A percentile compares a stretch with the other conserved stretches of the same genome.
phyloP scores from a whole-genome alignment of 2,113 vertebrate genomes.

The Climacteris rufus region DNA sequence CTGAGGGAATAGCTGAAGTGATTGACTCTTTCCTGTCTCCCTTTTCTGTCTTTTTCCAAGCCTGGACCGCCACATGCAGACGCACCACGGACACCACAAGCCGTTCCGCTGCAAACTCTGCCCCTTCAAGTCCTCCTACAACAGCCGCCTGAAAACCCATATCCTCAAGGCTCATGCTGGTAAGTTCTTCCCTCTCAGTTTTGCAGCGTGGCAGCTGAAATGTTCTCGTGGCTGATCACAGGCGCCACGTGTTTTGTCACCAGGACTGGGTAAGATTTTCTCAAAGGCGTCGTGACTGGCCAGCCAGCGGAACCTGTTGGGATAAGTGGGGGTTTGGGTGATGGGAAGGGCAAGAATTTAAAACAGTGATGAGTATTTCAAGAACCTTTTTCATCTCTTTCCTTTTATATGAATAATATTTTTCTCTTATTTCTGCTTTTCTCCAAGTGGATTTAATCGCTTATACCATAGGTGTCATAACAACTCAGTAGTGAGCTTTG shows the following conservation, averaged over 20 bases:
- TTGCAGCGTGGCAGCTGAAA: background rate
- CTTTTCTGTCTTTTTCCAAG: constrained; percentile 60
- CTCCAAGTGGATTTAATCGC: background rate
- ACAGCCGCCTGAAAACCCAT: constrained; percentile 95
- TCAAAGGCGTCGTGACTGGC: background rate
- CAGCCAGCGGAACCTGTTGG: background rate
- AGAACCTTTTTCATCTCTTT: background rate
- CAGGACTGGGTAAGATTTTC: constrained; percentile 23
- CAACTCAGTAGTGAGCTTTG: background rate
- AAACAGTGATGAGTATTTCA: background rate
- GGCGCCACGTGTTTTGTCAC: background rate
- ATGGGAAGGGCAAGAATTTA: background rate
- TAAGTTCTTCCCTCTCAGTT: constrained; percentile 63
- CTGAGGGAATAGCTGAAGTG: background rate
- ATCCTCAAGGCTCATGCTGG: constrained; percentile 94
- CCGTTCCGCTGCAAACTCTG: constrained; percentile 98
- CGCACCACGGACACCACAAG: constrained; percentile 96
- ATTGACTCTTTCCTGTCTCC: background rate
- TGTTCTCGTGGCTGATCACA: background rate
- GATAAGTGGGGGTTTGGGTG: background rate
- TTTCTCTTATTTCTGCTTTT: background rate
- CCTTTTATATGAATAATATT: background rate
- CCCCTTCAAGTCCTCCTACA: constrained; percentile 96
- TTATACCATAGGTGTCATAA: background rate
- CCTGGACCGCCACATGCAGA: constrained; percentile 97